These are phyloP conservation scores for Alexandromys fortis DNA, from an alignment of 2,113 vertebrate species.

Conservation along the genomic window DNA sequence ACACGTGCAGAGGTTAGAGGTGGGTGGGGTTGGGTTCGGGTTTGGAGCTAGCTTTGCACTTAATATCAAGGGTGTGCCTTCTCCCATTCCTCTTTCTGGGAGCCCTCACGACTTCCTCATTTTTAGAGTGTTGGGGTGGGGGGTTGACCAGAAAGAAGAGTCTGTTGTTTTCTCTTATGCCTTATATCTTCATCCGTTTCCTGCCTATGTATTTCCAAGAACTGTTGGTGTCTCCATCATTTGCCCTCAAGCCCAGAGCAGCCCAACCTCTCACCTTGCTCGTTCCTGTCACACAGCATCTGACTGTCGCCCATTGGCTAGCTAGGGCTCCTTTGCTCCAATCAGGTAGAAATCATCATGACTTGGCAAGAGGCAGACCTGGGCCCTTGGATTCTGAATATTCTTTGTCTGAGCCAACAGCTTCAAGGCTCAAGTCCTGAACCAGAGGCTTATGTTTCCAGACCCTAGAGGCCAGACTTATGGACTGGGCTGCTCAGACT, in stretches of 20 bases:
- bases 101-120: constrained; percentile 37
- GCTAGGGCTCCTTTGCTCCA: not conserved
- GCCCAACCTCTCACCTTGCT: not conserved
- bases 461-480: not conserved
- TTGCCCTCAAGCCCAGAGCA: not conserved
- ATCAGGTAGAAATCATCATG: not conserved
- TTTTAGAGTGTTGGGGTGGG: not conserved
- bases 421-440: not conserved
- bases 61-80: not conserved
- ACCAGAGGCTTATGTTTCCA: not conserved
- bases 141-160: not conserved
- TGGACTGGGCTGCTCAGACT: not conserved
- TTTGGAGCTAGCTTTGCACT: not conserved
- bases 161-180: not conserved
- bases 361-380: not conserved
- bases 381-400: not conserved
- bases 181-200: not conserved
- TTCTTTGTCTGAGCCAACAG: not conserved
- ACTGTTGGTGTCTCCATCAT: not conserved
- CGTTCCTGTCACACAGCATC: not conserved
- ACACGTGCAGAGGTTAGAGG: not conserved
- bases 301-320: not conserved
- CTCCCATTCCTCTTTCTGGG: not conserved
- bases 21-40: not conserved
- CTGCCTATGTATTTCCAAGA: constrained; percentile 49